phyloP scores from a whole-genome alignment of 1,140 invertebrate species.

The Zelostemma sp. region DNA sequence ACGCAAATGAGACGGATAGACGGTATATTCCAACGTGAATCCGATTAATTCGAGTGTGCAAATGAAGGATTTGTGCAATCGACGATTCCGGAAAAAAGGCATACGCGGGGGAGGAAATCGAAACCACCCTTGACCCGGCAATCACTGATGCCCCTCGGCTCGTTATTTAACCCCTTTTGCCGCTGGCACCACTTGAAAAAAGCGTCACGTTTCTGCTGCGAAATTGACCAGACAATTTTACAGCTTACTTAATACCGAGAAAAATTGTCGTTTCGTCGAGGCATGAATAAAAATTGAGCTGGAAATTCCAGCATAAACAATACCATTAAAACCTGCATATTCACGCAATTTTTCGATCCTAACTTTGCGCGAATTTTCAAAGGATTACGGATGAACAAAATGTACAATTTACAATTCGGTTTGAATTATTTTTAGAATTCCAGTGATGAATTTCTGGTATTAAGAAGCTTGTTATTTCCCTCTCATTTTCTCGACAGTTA shows the following conservation, averaged over 20 bases:
- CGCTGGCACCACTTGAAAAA: constrained; percentile 63
- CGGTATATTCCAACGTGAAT: background rate
- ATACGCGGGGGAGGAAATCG: constrained; percentile 10
- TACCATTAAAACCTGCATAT: too few relatives aligned
- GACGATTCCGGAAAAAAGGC: constrained; percentile 30
- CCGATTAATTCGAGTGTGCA: constrained; percentile 15
- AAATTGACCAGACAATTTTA: constrained; percentile 72
- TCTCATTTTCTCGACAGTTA: constrained; percentile 29
- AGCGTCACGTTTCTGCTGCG: constrained; percentile 63
- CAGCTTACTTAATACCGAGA: constrained; percentile 68
- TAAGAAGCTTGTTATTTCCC: constrained; percentile 12
- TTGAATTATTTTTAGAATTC: constrained; percentile 40
- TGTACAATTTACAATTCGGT: background rate
- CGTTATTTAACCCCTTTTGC: constrained; percentile 52
- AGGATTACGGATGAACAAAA: too few relatives aligned
- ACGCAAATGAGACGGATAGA: constrained; percentile 8
- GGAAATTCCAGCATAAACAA: background rate
- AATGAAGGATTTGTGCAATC: constrained; percentile 12
- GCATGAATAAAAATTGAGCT: constrained; percentile 70
- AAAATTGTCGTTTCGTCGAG: constrained; percentile 68
- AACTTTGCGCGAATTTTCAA: too few relatives aligned
- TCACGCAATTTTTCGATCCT: too few relatives aligned
- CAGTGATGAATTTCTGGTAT: constrained; percentile 48
- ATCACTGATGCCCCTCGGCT: constrained; percentile 18
- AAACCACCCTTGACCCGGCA: constrained; percentile 44